Percentiles rank a stretch among this genome's conserved stretches.
These are phyloP conservation scores for Adelognathus sp. DNA, from an alignment of 2,888 invertebrate species.

Conservation along the genomic window DNA sequence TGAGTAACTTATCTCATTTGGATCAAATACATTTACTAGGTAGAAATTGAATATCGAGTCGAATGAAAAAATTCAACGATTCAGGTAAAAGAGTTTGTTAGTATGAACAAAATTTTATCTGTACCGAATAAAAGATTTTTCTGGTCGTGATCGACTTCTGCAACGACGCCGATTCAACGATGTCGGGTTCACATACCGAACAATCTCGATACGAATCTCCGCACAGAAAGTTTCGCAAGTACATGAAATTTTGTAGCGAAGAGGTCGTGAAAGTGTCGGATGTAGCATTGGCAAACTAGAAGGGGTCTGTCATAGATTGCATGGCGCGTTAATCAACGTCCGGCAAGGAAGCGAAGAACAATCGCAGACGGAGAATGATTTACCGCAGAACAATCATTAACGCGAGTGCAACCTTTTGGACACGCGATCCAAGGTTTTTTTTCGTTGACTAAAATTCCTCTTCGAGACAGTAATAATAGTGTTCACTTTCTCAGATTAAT, in stretches of 20 bases:
- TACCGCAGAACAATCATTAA: neutral
- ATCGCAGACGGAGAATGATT: neutral
- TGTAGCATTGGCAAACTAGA: neutral
- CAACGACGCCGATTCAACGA: neutral
- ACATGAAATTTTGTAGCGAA: slow-evolving; percentile 11
- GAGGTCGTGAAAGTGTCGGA: slow-evolving; percentile 28
- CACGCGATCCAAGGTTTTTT: neutral
- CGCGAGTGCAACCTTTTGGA: neutral
- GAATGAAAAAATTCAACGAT: too few relatives aligned
- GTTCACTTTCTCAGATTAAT: neutral
- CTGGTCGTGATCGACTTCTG: neutral
- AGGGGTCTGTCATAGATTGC: neutral
- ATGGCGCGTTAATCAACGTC: neutral
- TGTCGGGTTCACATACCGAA: neutral
- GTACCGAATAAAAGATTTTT: too few relatives aligned
- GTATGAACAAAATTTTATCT: too few relatives aligned
- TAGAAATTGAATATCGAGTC: too few relatives aligned
- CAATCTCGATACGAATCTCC: slow-evolving; percentile 38
- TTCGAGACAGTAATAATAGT: neutral
- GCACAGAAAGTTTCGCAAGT: slow-evolving; percentile 41
- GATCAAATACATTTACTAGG: too few relatives aligned
- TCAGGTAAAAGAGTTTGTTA: too few relatives aligned
- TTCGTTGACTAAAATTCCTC: neutral
- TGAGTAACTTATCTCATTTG: too few relatives aligned
- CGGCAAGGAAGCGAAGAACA: neutral